These are phyloP conservation scores for Fragum sueziense DNA, from an alignment of 2,888 invertebrate species.

Conservation along the genomic window DNA sequence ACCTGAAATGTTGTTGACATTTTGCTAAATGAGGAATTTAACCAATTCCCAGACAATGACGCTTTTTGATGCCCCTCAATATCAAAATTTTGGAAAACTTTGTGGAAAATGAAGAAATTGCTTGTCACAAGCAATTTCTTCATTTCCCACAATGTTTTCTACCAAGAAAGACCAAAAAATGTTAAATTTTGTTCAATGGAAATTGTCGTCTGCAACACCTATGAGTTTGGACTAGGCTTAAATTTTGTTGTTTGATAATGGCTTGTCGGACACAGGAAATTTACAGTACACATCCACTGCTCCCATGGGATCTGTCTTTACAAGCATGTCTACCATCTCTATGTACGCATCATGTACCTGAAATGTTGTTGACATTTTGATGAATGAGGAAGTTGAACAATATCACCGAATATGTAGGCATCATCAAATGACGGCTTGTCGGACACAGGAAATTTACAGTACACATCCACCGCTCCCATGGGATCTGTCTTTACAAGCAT, in stretches of 20 bases:
- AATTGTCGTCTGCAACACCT: too few relatives aligned
- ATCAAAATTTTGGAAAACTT: too few relatives aligned
- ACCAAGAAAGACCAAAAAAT: too few relatives aligned
- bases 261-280: slow-evolving; percentile 79
- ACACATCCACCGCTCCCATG: slow-evolving; percentile 80
- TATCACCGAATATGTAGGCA: slow-evolving; percentile 81
- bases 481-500: slow-evolving; percentile 78
- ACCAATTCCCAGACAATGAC: too few relatives aligned
- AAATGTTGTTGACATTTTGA: neutral
- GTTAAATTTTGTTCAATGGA: too few relatives aligned
- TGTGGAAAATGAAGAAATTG: too few relatives aligned
- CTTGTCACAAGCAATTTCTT: too few relatives aligned
- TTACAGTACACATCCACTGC: slow-evolving; percentile 81
- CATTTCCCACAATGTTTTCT: too few relatives aligned
- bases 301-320: slow-evolving; percentile 76
- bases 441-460: slow-evolving; percentile 79
- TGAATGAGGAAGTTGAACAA: slow-evolving; percentile 70
- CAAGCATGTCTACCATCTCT: slow-evolving; percentile 79
- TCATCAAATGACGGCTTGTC: slow-evolving; percentile 80
- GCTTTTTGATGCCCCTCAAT: neutral
- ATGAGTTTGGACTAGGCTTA: too few relatives aligned
- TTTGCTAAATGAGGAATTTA: neutral
- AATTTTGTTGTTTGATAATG: too few relatives aligned
- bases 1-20: slow-evolving; percentile 67
- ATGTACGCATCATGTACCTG: slow-evolving; percentile 82